Evolutionary conservation across 1,140 invertebrate species (phyloP).

Genomic region (Berghia stephanieae): DNA sequence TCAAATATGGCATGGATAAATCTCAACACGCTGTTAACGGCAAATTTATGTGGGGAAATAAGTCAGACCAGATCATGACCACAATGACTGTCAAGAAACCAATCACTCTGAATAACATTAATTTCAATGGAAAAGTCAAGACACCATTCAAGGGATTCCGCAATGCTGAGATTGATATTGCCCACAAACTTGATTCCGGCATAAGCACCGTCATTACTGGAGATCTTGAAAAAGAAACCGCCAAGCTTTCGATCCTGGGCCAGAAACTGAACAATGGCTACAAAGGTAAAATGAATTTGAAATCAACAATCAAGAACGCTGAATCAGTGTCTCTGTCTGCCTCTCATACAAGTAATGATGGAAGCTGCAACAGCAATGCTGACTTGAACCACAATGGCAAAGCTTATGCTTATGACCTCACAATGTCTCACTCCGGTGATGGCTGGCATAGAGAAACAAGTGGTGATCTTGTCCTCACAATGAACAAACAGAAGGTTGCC

Average conservation of each 20-base stretch:
- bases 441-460: constrained; percentile 38
- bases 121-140: constrained; percentile 5
- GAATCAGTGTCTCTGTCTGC: not conserved
- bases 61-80: constrained; percentile 14
- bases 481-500: not conserved
- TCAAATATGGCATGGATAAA: constrained; percentile 19
- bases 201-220: constrained; percentile 22
- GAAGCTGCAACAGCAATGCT: constrained; percentile 10
- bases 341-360: not conserved
- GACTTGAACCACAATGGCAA: constrained; percentile 31
- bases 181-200: not conserved
- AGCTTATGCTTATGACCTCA: constrained; percentile 29
- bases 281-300: not conserved
- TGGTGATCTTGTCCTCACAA: constrained; percentile 22
- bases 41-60: constrained; percentile 12
- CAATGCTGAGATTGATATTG: not conserved
- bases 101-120: constrained; percentile 21
- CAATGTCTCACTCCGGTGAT: constrained; percentile 29
- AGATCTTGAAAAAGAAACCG: constrained; percentile 1
- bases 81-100: constrained; percentile 27
- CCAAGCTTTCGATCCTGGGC: not conserved
- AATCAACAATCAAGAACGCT: not conserved
- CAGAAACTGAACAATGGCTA: not conserved
- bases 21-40: constrained; percentile 16
- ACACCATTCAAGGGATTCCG: constrained; percentile 16